Evolutionary conservation across 2,888 invertebrate genomes (phyloP), one percentile per base, ranked within the genome.

Genomic region (Coenonympha arcania): DNA sequence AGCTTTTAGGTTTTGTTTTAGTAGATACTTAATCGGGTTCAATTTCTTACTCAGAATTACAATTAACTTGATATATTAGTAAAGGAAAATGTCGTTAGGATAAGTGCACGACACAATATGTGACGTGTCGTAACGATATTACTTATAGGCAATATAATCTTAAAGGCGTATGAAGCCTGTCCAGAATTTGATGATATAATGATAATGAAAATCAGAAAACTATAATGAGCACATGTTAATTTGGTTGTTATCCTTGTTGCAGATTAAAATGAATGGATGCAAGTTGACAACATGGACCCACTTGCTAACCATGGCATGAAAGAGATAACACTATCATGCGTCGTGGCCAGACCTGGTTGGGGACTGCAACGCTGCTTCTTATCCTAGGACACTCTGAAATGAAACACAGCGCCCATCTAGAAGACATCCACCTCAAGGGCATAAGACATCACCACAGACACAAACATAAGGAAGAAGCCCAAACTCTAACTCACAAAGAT

Each of bases 371-470:
- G 61, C 71, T 84, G 55, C 67, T 79, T 57, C 60, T 73, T 60
- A 62, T 66, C 37, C 57, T 76, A 34, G 73, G 70, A 11, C 66
- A 65, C 56, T 70, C 79, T 16, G 80, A 80, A 66, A 76, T 79
- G 80, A 79, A 61, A 53, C 69, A 70, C 55, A 68, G 63, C 18
- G 52, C 60, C 22, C 64, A 22, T 6, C 19, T 59, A 46, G 66
- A 67, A 50, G 67, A 71, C 51, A 59, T 66, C 48, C 63, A 63
- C n/a, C 59, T 63, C 28, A 70, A 68, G 22, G 64, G 56, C 43
- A 58, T 61, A 24, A 64, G 63, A 19, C 83, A 79, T 54, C 83
- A 83, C 42, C 83, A 81, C 57, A 64, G 80, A 18, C 81, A 82
- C 49, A 73, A 77, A 49, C 82, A 82, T 50, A 80, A 79, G 71